Evolutionary conservation across 2,113 vertebrate species (phyloP), one percentile per base, ranked within the genome.

Genomic region (Ginglymostoma cirratum): DNA sequence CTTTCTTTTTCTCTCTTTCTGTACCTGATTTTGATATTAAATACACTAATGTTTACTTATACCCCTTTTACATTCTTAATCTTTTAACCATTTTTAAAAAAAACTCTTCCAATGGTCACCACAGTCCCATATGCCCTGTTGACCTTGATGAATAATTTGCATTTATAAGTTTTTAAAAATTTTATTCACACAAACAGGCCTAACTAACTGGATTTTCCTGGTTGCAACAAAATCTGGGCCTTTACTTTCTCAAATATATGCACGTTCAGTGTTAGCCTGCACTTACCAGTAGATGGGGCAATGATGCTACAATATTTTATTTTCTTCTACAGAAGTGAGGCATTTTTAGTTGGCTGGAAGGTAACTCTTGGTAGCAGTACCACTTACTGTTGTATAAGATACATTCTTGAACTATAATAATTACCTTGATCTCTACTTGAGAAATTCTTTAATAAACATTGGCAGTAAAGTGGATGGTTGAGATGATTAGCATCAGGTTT

Each of bases 221-320:
- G 69, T 34, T 78, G 34, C 76, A 38, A 4, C 34, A 78, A 30
- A 78, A 83, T 17, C n/a, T 38, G 76, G 34, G 34, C 34, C 12
- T 83, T 42, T 83, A 42, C 42, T 83, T 83, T 42, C 80, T 83
- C 38, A 83, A 83, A 83, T 42, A 2, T 19, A 21, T 83, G n/a
- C 80, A 45, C 38, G 7, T 83, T 42, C 69, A 52, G 67, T 95
- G 34, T 72, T 19, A 93, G 21, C 93, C 23, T 52, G 27, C 1
- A 76, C 69, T 72, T 34, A 30, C 94, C 94, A 95, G 94, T 52
- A 95, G 94, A 72, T 95, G 94, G 94, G 19, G 66, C 38, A 38
- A 23, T 48, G 42, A 52, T 48, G 67, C 94, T 95, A 95, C 42
- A 48, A 48, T 12, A 90, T 65, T 90, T 90, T 61, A 95, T 95